Conservation (phyloP, 2,113 vertebrate genomes). For the Rostratula benghalensis region DNA sequence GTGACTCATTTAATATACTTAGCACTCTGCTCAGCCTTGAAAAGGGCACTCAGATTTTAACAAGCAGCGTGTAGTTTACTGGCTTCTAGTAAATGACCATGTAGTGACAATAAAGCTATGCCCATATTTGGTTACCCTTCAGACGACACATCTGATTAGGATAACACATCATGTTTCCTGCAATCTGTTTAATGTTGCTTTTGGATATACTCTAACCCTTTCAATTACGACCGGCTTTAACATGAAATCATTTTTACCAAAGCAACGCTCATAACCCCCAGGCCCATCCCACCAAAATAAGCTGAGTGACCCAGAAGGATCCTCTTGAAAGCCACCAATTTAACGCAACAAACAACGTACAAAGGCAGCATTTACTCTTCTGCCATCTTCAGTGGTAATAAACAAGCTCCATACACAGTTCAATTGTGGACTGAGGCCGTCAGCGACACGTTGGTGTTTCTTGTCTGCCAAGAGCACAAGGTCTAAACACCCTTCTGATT, state of each 20-base stretch:
- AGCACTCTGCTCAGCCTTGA: slow-evolving; percentile 53
- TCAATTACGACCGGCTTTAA: not conserved
- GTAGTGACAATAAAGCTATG: not conserved
- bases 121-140: not conserved
- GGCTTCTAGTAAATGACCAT: slow-evolving; percentile 28
- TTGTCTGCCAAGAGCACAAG: not conserved
- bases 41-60: slow-evolving; percentile 73
- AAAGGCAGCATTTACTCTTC: not conserved
- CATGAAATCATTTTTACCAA: not conserved
- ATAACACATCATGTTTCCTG: not conserved
- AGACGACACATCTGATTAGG: not conserved
- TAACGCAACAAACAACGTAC: not conserved
- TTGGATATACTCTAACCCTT: not conserved
- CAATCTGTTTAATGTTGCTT: slow-evolving; percentile 10
- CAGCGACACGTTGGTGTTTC: not conserved
- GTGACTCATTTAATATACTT: slow-evolving; percentile 59
- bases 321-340: not conserved
- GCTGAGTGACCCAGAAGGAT: not conserved
- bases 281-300: not conserved
- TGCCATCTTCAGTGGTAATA: not conserved
- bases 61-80: slow-evolving; percentile 32
- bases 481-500: not conserved
- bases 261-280: not conserved
- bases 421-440: not conserved
- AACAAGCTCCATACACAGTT: not conserved